phyloP scores from a whole-genome alignment of 1,140 invertebrate species.

The Nilaparvata lugens region DNA sequence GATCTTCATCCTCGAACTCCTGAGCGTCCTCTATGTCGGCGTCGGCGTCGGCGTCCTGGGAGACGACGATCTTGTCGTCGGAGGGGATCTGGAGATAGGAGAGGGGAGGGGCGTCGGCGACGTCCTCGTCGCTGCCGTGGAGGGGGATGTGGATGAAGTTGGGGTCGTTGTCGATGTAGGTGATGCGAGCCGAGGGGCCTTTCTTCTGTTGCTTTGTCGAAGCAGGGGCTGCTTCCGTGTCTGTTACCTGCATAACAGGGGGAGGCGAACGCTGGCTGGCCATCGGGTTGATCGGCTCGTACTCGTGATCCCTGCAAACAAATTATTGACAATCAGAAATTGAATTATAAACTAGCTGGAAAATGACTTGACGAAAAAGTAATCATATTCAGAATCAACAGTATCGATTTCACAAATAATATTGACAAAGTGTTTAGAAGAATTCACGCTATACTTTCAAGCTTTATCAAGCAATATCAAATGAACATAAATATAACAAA shows the following conservation, averaged over 20 bases:
- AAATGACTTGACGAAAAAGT: too few relatives aligned
- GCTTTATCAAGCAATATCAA: too few relatives aligned
- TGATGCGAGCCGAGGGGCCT: conserved; percentile 3
- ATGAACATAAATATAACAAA: too few relatives aligned
- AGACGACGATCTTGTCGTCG: conserved; percentile 18
- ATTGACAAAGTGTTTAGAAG: too few relatives aligned
- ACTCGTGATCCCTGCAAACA: conserved; percentile 69
- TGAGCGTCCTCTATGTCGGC: conserved; percentile 17
- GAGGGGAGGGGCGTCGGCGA: background rate
- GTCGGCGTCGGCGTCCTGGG: conserved; percentile 16
- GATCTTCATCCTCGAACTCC: conserved; percentile 15
- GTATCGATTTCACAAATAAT: too few relatives aligned
- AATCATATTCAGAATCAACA: too few relatives aligned
- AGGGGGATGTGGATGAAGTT: background rate
- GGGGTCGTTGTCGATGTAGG: conserved; percentile 9
- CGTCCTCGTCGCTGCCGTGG: conserved; percentile 7
- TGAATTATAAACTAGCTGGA: background rate
- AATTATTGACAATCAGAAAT: background rate
- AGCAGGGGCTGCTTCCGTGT: background rate
- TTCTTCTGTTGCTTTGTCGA: conserved; percentile 14
- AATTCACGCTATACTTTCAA: too few relatives aligned
- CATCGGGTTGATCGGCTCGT: conserved; percentile 57
- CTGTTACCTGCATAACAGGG: conserved; percentile 19
- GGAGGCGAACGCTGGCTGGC: conserved; percentile 17
- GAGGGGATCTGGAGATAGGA: conserved; percentile 22